Percentiles rank a stretch among this genome's conserved stretches.
Conservation (phyloP, 1,140 invertebrate genomes). For the Nasonia vitripennis region DNA sequence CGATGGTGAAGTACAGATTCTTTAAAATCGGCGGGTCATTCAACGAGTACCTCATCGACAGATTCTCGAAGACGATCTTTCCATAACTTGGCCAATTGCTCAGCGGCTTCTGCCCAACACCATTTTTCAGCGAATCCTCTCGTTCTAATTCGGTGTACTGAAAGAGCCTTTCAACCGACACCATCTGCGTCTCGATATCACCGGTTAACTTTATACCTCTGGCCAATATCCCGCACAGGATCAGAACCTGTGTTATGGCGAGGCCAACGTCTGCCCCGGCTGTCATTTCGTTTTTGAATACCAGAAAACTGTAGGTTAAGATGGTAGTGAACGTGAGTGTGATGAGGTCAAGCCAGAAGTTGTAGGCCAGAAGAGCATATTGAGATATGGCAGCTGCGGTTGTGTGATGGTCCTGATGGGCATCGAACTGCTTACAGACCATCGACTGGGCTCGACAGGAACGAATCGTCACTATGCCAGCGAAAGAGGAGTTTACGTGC, state of each 20-base stretch:
- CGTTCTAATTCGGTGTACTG: conserved; percentile 81
- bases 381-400: conserved; percentile 67
- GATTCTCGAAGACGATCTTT: conserved; percentile 80
- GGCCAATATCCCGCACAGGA: conserved; percentile 86
- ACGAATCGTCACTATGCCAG: conserved; percentile 82
- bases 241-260: conserved; percentile 85
- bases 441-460: conserved; percentile 73
- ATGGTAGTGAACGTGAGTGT: conserved; percentile 79
- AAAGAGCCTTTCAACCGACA: conserved; percentile 84
- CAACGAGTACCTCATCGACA: conserved; percentile 77
- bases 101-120: conserved; percentile 70
- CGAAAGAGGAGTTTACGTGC: conserved; percentile 79
- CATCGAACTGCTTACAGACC: conserved; percentile 67
- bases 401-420: conserved; percentile 60
- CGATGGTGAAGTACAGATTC: conserved; percentile 68
- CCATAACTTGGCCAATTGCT: conserved; percentile 74
- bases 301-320: conserved; percentile 78
- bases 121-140: conserved; percentile 65
- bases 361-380: conserved; percentile 81
- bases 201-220: conserved; percentile 87
- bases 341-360: conserved; percentile 82
- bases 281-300: conserved; percentile 74
- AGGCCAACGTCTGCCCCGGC: conserved; percentile 82
- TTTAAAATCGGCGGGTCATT: conserved; percentile 48
- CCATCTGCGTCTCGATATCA: conserved; percentile 85